Base-by-base conservation (phyloP, 2,113 vertebrate genomes). In the Argyrosomus japonicus region DNA sequence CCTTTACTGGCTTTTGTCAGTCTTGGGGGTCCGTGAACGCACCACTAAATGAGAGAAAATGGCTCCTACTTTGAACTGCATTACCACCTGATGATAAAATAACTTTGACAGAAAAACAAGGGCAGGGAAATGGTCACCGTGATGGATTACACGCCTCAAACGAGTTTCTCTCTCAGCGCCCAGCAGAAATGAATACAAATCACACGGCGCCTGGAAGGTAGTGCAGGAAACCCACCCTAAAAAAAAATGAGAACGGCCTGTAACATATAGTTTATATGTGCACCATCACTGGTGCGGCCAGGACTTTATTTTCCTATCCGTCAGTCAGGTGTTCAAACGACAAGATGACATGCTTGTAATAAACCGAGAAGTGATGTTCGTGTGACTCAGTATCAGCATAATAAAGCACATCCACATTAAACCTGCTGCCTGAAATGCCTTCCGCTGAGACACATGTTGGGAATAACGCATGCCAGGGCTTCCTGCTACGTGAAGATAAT, bases 401-500 rank as follows among this genome's bases (percentile, higher is more conserved):
- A 62, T 27, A 25, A n/a, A 75, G 60, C 72, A 50, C 14, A 27
- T 13, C 60, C 21, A 54, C 73, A 43, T 77, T 80, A 79, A 73
- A 77, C 63, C 81, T 82, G 84, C 72, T 65, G 68, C 75, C 32
- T 25, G 21, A 61, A 60, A 65, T 23, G 72, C 61, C 70, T 76
- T 63, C 67, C 48, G 5, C 74, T 3, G 70, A 64, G 81, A 79
- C 74, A 75, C 86, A 77, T 72, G 88, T 61, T 77, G 79, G 79
- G 84, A 84, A 84, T 83, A 53, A 86, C 47, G 73, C 77, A 64
- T 5, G 23, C 61, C 67, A 19, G 58, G 58, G 77, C 83, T 57
- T 57, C 68, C 85, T 89, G 83, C 77, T 63, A 25, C 25, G 69
- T 80, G 73, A 88, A 83, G 83, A 89, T 89, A 90, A 93, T 88